A percentile compares a stretch with the other conserved stretches of the same genome.
phyloP scores from a whole-genome alignment of 2,797 vertebrate species.

The Capromys pilorides region DNA sequence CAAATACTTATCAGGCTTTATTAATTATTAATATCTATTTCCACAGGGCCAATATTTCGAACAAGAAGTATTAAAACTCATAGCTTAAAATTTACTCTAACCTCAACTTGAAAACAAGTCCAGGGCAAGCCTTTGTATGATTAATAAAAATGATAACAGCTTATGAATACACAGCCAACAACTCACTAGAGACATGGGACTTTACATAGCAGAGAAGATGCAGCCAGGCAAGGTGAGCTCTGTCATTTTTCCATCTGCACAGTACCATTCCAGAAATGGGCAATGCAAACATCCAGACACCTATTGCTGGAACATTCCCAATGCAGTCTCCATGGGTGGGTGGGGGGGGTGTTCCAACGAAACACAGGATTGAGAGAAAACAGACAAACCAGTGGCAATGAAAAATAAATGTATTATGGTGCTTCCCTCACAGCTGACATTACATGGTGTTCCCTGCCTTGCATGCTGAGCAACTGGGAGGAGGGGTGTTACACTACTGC shows the following conservation, averaged over 20 bases:
- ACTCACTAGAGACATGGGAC: neutral
- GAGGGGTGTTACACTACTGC: neutral
- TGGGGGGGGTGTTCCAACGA: neutral
- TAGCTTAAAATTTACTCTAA: constrained; percentile 32
- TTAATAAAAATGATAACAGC: neutral
- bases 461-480: neutral
- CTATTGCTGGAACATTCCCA: neutral
- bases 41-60: neutral
- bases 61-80: constrained; percentile 15
- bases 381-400: neutral
- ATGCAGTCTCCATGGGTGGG: neutral
- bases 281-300: neutral
- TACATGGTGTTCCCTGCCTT: neutral
- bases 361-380: neutral
- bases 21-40: neutral
- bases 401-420: neutral
- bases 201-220: neutral
- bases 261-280: neutral
- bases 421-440: neutral
- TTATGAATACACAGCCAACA: neutral
- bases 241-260: neutral
- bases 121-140: neutral
- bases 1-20: neutral
- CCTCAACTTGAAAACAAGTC: constrained; percentile 18
- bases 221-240: neutral